These are phyloP conservation scores for Potamarius usumacintae DNA, from an alignment of 2,113 vertebrate species.

Conservation along the genomic window DNA sequence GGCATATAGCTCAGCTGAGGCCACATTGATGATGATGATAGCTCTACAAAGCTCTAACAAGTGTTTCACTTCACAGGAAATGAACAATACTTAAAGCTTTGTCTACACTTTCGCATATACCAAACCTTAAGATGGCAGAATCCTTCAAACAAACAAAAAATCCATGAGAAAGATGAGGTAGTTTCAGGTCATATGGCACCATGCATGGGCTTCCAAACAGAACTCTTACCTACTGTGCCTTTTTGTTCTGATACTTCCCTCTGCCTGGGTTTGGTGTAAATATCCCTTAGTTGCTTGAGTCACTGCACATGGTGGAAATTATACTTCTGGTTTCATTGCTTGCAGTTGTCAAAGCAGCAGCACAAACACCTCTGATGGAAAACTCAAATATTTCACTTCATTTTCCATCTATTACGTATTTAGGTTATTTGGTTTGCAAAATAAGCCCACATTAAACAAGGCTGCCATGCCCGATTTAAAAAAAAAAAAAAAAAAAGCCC, in stretches of 20 bases:
- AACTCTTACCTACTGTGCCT: too few species aligned
- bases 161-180: neutral
- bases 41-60: neutral
- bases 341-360: neutral
- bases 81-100: neutral
- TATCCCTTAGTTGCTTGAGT: neutral
- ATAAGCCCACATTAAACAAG: neutral
- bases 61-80: neutral
- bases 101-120: neutral
- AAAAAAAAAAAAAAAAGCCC: neutral
- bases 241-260: neutral
- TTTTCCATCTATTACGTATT: neutral
- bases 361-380: neutral
- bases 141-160: neutral
- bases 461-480: neutral
- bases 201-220: neutral
- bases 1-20: too few species aligned
- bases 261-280: neutral
- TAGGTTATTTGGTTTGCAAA: neutral
- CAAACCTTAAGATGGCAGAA: neutral
- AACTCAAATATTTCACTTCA: neutral
- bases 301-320: neutral
- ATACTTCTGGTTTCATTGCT: neutral
- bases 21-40: too few species aligned
- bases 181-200: neutral